Conservation (phyloP, 2,113 vertebrate genomes). For the Madoqua kirkii region DNA sequence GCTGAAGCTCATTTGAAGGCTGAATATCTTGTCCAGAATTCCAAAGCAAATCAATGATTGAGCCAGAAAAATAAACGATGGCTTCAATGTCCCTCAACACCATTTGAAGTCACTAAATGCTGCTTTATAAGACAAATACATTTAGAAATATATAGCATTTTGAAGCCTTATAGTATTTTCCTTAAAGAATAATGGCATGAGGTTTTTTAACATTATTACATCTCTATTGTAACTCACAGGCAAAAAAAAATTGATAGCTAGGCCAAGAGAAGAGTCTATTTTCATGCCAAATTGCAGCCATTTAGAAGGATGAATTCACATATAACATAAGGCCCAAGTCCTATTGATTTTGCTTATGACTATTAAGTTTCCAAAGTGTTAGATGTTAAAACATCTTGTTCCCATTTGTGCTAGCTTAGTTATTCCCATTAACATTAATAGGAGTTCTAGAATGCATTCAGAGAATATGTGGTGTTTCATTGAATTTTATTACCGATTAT, state of each 20-base stretch:
- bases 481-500: slow-evolving; percentile 51
- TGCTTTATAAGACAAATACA: background rate
- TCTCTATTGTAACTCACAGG: background rate
- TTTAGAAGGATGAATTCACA: slow-evolving; percentile 14
- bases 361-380: slow-evolving; percentile 31
- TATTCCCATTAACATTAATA: slow-evolving; percentile 41
- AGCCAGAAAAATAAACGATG: background rate
- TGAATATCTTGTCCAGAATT: background rate
- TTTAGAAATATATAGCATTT: background rate
- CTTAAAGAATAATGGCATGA: background rate
- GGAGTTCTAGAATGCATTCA: slow-evolving; percentile 19
- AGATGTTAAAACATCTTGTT: slow-evolving; percentile 37
- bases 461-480: slow-evolving; percentile 26
- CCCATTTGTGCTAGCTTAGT: slow-evolving; percentile 12
- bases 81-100: background rate
- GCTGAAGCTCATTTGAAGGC: background rate
- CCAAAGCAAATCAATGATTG: background rate
- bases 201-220: slow-evolving; percentile 3
- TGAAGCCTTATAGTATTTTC: background rate
- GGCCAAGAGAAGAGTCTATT: background rate
- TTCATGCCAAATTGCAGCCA: slow-evolving; percentile 22
- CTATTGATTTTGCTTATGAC: slow-evolving; percentile 10
- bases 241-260: background rate
- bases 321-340: background rate
- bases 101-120: slow-evolving; percentile 5